Base-by-base conservation (phyloP, 2,113 vertebrate genomes). In the Lanius ludovicianus region DNA sequence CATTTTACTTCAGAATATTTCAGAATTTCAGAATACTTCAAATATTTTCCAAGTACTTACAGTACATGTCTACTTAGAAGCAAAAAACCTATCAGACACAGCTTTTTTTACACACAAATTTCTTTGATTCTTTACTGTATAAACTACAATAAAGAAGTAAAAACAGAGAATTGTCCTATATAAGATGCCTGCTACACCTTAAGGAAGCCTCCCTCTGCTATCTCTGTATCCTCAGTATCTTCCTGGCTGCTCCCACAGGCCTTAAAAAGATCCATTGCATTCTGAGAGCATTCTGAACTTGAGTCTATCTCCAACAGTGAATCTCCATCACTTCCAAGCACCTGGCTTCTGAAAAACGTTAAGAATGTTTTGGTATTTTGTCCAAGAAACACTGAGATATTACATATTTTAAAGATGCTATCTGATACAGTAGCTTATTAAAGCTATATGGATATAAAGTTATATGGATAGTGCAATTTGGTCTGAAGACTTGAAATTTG, bases 231-330 rank as follows among this genome's bases (percentile, higher is more conserved):
- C 94, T 97, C 97, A 96, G 95, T 92, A 91, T 96, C 97, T 90
- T 96, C 94, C 97, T 97, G 98, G 96, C 96, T 98, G 97, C 95
- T 97, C 71, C 97, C 96, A 97, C 96, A 97, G 96, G 97, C 94
- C 90, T 97, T 95, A 97, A 97, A 97, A 93, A 70, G 91, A 93
- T 98, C 96, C 97, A 97, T 92, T 91, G 95, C 92, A 95, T 95
- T 96, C 91, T 96, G 97, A 91, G 97, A 95, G 84, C 62, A 94
- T 97, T 98, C 98, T 93, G 98, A 97, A 94, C 98, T 98, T 57
- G 98, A 98, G 62, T 98, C 98, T 97, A 98, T 90, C 92, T 98
- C 98, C 97, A 97, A 96, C 93, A 98, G 96, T 91, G 95, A 97
- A 95, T 97, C 94, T 53, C 98, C 98, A 97, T 98, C 98, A 97